These are phyloP conservation scores for Watsonalla cultraria DNA, from an alignment of 2,888 invertebrate species.

Conservation along the genomic window DNA sequence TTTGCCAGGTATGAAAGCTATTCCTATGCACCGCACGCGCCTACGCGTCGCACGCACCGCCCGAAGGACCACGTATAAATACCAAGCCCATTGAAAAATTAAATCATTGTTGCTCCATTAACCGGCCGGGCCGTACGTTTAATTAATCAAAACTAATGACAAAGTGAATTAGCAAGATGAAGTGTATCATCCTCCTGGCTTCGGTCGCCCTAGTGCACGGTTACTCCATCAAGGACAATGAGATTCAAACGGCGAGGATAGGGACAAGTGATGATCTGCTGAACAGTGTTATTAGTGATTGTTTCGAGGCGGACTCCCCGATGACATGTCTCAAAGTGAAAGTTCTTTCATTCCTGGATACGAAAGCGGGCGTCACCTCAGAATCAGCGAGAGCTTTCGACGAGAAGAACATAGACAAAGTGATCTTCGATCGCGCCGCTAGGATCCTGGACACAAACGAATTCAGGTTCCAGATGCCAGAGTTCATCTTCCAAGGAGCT, in stretches of 20 bases:
- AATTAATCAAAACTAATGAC: conserved; percentile 71
- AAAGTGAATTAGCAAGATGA: conserved; percentile 65
- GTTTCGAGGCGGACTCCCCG: conserved; percentile 83
- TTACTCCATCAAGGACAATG: conserved; percentile 77
- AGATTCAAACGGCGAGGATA: conserved; percentile 76
- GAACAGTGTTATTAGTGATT: conserved; percentile 84
- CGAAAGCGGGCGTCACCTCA: conserved; percentile 80
- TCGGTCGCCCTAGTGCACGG: conserved; percentile 68
- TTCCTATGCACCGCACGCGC: conserved; percentile 58
- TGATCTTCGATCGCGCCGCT: conserved; percentile 84
- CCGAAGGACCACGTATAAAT: conserved; percentile 80
- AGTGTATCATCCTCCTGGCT: conserved; percentile 76
- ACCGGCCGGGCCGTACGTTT: conserved; percentile 64
- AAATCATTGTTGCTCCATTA: conserved; percentile 77
- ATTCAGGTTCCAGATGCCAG: conserved; percentile 85
- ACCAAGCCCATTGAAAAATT: conserved; percentile 82
- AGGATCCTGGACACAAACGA: conserved; percentile 86
- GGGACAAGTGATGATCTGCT: conserved; percentile 83
- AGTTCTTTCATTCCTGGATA: conserved; percentile 87
- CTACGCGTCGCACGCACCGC: conserved; percentile 63
- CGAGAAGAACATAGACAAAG: conserved; percentile 83
- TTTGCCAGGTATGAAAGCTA: conserved; percentile 63
- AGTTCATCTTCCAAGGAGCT: conserved; percentile 83
- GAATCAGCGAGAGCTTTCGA: conserved; percentile 81
- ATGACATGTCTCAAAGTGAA: conserved; percentile 86